These are phyloP conservation scores for Cyclophora punctaria DNA, from an alignment of 2,888 invertebrate genomes.

Conservation along the genomic window DNA sequence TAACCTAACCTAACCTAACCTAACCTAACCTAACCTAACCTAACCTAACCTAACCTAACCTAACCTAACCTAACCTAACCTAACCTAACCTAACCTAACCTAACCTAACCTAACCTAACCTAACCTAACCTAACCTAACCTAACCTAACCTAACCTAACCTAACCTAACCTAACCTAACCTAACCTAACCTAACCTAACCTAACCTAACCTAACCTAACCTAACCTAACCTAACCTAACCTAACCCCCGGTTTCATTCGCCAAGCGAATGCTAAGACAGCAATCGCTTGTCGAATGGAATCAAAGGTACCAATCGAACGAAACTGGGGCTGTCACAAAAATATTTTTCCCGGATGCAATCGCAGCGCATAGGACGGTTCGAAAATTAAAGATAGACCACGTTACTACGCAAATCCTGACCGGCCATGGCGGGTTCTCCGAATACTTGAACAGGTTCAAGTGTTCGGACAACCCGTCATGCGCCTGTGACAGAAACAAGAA, in stretches of 20 bases:
- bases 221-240: slow-evolving; percentile 17
- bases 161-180: slow-evolving; percentile 12
- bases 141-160: slow-evolving; percentile 9
- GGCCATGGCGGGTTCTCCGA: slow-evolving; percentile 10
- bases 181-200: slow-evolving; percentile 12
- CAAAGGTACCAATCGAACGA: background rate
- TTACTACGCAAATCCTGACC: no score
- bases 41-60: slow-evolving; percentile 15
- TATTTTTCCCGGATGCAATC: no score
- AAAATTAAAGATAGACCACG: no score
- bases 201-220: slow-evolving; percentile 16
- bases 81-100: no score
- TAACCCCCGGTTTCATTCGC: slow-evolving; percentile 10
- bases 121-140: no score
- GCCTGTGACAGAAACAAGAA: no score
- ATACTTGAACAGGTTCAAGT: background rate
- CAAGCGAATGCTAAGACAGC: slow-evolving; percentile 6
- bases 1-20: no score
- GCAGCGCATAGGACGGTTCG: no score
- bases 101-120: no score
- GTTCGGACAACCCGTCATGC: no score
- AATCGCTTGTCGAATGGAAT: slow-evolving; percentile 8
- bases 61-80: no score
- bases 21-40: slow-evolving; percentile 18
- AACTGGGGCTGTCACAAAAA: no score